These are phyloP conservation scores for Ethmia dodecea DNA, from an alignment of 2,888 invertebrate genomes.

Conservation along the genomic window DNA sequence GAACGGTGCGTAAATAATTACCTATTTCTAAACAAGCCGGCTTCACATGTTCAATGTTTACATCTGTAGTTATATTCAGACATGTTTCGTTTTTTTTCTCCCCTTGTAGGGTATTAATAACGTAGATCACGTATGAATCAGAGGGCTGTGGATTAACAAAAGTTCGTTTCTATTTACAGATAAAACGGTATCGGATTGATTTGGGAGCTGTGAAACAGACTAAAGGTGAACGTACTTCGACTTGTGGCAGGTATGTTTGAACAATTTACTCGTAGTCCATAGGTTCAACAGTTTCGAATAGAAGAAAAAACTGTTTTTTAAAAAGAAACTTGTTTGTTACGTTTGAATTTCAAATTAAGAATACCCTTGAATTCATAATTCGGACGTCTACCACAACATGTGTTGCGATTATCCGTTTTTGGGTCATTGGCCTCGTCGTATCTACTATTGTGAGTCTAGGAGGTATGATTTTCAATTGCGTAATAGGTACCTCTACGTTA, in stretches of 20 bases:
- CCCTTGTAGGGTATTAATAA: slow-evolving; percentile 52
- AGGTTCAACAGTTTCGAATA: too few relatives aligned
- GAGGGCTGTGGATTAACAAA: slow-evolving; percentile 59
- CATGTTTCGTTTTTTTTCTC: slow-evolving; percentile 52
- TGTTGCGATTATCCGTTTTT: slow-evolving; percentile 64
- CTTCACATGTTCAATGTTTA: slow-evolving; percentile 60
- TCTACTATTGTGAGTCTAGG: slow-evolving; percentile 1
- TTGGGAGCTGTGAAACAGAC: slow-evolving; percentile 71
- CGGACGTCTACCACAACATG: too few relatives aligned
- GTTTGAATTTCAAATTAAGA: too few relatives aligned
- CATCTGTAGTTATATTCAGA: slow-evolving; percentile 52
- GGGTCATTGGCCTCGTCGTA: slow-evolving; percentile 57
- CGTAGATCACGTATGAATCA: slow-evolving; percentile 55
- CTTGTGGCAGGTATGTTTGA: slow-evolving; percentile 64
- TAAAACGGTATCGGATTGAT: slow-evolving; percentile 66
- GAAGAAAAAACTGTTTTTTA: too few relatives aligned
- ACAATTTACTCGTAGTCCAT: too few relatives aligned
- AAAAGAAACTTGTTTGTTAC: too few relatives aligned
- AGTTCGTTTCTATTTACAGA: slow-evolving; percentile 74
- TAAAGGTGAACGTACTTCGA: slow-evolving; percentile 69
- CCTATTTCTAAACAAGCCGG: slow-evolving; percentile 27
- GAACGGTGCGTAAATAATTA: slow-evolving; percentile 62
- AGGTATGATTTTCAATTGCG: slow-evolving; percentile 8
- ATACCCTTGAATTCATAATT: too few relatives aligned
- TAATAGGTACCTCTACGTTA: too few relatives aligned